A percentile compares a stretch with the other conserved stretches of the same genome.
These are phyloP conservation scores for Lucifuga dentata DNA, from an alignment of 2,113 vertebrate species.

Conservation along the genomic window DNA sequence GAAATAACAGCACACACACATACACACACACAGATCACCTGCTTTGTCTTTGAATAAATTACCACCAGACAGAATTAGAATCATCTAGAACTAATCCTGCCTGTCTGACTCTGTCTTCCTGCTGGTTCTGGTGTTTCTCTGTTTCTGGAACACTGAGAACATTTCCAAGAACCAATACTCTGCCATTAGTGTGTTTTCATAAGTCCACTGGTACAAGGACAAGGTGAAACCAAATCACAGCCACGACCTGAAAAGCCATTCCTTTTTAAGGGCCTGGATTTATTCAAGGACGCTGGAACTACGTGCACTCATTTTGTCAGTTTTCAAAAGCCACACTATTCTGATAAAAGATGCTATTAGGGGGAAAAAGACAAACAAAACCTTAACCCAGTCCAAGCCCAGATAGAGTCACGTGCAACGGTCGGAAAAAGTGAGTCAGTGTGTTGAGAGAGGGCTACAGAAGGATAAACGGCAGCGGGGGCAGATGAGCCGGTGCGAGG, in stretches of 20 bases:
- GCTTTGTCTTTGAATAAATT: not conserved
- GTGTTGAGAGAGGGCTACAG: not conserved
- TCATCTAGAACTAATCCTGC: constrained; percentile 13
- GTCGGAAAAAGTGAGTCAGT: constrained; percentile 47
- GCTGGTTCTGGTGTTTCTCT: not conserved
- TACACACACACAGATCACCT: not conserved
- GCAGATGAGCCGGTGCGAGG: not conserved
- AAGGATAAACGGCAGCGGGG: constrained; percentile 1
- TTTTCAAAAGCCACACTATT: constrained; percentile 3
- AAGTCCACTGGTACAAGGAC: constrained; percentile 18
- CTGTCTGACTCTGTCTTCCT: not conserved
- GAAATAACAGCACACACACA: no score
- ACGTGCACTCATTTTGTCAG: constrained; percentile 24
- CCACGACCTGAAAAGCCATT: not conserved
- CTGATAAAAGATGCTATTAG: constrained; percentile 25
- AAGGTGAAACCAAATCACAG: constrained; percentile 55
- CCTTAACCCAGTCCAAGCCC: not conserved
- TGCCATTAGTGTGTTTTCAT: constrained; percentile 38
- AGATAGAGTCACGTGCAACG: constrained; percentile 5
- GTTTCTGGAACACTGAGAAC: not conserved
- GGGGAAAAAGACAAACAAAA: constrained; percentile 31
- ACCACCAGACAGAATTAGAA: not conserved
- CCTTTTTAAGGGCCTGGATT: constrained; percentile 32
- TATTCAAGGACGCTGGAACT: constrained; percentile 4
- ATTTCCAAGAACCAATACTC: constrained; percentile 42